phyloP scores from a whole-genome alignment of 1,140 invertebrate species.

The Eurosta solidaginis region DNA sequence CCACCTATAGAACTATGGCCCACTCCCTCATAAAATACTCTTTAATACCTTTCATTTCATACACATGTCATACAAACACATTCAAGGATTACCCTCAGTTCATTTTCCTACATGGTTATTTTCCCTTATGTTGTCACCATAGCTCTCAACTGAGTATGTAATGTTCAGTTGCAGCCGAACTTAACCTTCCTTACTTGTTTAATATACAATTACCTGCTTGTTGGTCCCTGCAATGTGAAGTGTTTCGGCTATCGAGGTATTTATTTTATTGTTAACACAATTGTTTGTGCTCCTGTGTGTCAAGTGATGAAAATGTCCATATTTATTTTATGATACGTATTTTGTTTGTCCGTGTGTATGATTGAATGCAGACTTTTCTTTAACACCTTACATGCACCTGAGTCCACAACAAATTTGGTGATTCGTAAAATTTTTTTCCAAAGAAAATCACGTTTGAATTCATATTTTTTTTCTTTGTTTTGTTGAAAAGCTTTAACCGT shows the following conservation, averaged over 20 bases:
- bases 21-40: no score
- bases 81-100: no score
- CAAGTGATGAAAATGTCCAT: background rate
- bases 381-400: background rate
- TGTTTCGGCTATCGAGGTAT: background rate
- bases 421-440: background rate
- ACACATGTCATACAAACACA: no score
- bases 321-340: background rate
- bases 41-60: no score
- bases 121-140: no score
- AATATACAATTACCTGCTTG: no score
- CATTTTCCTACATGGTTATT: no score
- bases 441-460: background rate
- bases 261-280: background rate
- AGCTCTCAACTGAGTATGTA: no score
- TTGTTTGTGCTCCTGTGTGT: background rate
- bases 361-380: background rate
- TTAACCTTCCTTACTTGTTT: no score
- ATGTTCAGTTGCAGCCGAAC: no score
- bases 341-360: background rate
- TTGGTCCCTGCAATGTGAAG: no score
- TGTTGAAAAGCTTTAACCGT: background rate
- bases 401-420: background rate
- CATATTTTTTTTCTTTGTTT: background rate
- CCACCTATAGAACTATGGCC: no score